Conservation (phyloP, 2,888 invertebrate species). For the Cosmopolites sordidus region DNA sequence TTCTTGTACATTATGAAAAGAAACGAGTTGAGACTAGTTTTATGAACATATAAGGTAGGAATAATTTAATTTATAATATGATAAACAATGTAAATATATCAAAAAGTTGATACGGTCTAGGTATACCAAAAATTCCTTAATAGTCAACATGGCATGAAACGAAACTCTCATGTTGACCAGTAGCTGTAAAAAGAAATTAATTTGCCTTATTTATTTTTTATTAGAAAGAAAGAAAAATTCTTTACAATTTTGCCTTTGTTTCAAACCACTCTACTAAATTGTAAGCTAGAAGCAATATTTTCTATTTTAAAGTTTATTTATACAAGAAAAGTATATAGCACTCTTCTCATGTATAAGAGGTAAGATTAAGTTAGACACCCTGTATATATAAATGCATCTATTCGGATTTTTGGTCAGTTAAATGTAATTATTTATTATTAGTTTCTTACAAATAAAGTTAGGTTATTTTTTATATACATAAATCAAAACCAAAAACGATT, state of each 20-base stretch:
- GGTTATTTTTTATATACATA: neutral
- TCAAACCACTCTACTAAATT: no score
- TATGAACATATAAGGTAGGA: constrained; percentile 1
- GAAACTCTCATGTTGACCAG: no score
- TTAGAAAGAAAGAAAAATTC: no score
- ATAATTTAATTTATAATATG: constrained; percentile 14
- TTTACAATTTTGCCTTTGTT: no score
- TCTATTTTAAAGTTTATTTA: neutral
- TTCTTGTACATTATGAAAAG: constrained; percentile 16
- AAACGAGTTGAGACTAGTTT: constrained; percentile 19
- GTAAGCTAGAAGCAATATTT: neutral
- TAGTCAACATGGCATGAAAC: neutral
- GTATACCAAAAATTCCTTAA: constrained; percentile 45
- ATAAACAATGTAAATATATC: constrained; percentile 38
- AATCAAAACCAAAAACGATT: neutral
- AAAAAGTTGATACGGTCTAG: constrained; percentile 47
- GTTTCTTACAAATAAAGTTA: neutral
- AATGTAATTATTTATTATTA: neutral
- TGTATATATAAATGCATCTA: no score
- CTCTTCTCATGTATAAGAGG: neutral
- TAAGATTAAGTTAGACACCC: neutral
- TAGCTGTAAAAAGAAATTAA: no score
- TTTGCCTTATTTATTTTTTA: no score
- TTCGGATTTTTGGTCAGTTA: neutral
- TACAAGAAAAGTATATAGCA: neutral